Base-by-base conservation (phyloP, 1,140 invertebrate species). In the Danaus plexippus region DNA sequence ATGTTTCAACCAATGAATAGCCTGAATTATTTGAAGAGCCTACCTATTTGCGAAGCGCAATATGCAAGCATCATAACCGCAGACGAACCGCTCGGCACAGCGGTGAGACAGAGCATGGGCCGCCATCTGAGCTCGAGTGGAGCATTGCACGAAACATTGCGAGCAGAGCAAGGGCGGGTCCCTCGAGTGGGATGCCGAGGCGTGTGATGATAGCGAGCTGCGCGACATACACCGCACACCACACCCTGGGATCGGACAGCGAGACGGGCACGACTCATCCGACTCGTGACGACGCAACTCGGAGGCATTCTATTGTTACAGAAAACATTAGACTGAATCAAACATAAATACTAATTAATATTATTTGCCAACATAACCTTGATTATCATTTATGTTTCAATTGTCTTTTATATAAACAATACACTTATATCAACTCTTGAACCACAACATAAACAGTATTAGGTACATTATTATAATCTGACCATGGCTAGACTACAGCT, bases 61-160 rank as follows among this genome's bases (percentile, higher is more conserved):
- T 18, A 80, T 78, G 64, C 78, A 83, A n/a, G 66, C 68, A 54
- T 75, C 75, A 59, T 79, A 80, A 0, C 82, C 82, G 61, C 82
- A 83, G 13, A 85, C 68, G 66, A 77, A 83, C 11, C 77, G 73
- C 47, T 71, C 64, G 15, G 75, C 75, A 60, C 69, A 74, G 13
- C 80, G 59, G 66, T 85, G 82, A 8, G 64, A 48, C 22, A 79
- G 68, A 61, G 56, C 51, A 61, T 85, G 81, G 40, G 75, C 73
- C 10, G 66, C 55, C 43, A 70, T 61, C 50, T 59, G 53, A 32
- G 64, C 71, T 8, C 56, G 50, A 48, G 53, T 43, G 11, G 46
- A 44, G 18, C 63, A 56, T 46, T 50, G 43, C 50, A 52, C 59
- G 64, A 76, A 77, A 66, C 79, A 84, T 13, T 47, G 49, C 13